These are phyloP conservation scores for Hiodon alosoides DNA, from an alignment of 2,113 vertebrate species.

Conservation along the genomic window DNA sequence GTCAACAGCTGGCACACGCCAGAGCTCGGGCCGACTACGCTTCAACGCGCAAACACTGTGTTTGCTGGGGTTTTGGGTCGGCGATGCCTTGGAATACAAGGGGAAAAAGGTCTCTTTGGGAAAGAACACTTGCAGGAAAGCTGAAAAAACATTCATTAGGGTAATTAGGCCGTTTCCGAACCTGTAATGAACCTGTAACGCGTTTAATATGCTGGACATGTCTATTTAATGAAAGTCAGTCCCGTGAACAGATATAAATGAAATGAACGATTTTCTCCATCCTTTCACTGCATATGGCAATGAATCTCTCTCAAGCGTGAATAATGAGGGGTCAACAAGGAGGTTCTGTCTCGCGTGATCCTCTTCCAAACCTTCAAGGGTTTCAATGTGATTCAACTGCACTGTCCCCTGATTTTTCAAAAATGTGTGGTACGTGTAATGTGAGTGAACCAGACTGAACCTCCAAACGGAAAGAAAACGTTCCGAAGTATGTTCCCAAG, in stretches of 20 bases:
- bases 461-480: too few species aligned
- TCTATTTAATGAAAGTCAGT: background rate
- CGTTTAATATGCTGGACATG: background rate
- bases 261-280: too few species aligned
- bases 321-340: background rate
- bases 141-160: background rate
- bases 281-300: background rate
- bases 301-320: background rate
- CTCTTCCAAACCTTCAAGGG: too few species aligned
- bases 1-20: background rate
- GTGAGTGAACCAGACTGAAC: too few species aligned
- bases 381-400: background rate
- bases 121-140: background rate
- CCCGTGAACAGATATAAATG: too few species aligned
- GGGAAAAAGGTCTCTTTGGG: background rate
- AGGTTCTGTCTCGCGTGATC: too few species aligned
- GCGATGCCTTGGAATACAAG: background rate
- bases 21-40: background rate
- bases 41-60: background rate
- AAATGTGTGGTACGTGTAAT: too few species aligned
- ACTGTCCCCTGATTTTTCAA: background rate
- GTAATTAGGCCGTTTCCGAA: background rate
- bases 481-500: background rate
- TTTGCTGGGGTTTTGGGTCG: background rate
- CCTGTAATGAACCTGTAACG: background rate